A percentile compares a stretch with the other conserved stretches of the same genome.
phyloP scores from a whole-genome alignment of 2,797 vertebrate genomes.

The Alfaro cultratus region DNA sequence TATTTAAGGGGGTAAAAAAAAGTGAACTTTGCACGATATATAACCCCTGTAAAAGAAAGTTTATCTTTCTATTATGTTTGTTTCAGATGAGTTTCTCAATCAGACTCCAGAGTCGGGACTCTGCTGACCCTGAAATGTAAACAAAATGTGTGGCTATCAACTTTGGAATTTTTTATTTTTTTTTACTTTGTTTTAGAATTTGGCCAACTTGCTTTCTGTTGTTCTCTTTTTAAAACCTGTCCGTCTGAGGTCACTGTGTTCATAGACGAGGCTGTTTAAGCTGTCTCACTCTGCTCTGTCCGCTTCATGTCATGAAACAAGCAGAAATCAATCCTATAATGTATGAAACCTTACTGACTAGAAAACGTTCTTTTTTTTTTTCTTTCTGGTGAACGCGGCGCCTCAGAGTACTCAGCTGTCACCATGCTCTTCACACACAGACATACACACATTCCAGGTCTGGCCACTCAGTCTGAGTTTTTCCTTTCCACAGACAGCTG shows the following conservation, averaged over 20 bases:
- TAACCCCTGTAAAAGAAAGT: too few relatives aligned
- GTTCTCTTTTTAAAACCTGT: not conserved
- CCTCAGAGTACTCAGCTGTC: slow-evolving; percentile 50
- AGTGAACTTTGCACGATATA: too few relatives aligned
- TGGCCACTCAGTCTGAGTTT: slow-evolving; percentile 56
- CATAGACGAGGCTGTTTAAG: not conserved
- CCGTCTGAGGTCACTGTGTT: not conserved
- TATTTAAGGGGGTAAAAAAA: too few relatives aligned
- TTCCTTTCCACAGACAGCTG: slow-evolving; percentile 71
- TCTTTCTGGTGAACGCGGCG: slow-evolving; percentile 25
- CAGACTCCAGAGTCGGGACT: not conserved
- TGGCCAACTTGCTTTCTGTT: not conserved
- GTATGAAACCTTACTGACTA: slow-evolving; percentile 3
- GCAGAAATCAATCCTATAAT: not conserved
- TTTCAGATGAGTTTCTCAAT: not conserved
- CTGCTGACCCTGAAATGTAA: not conserved
- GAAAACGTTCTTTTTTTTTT: slow-evolving; percentile 17
- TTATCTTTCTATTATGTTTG: not conserved
- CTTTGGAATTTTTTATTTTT: not conserved
- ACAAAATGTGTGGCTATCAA: not conserved
- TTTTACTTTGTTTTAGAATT: not conserved
- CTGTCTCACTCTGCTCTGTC: not conserved
- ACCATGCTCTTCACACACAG: slow-evolving; percentile 32
- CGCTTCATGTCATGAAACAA: not conserved
- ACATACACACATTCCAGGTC: slow-evolving; percentile 61